Evolutionary conservation across 30 jellyfish, hydroid and myxozoan species (phyloP), one percentile per base, ranked within the genome.

Genomic region (Chrysaora quinquecirrha): DNA sequence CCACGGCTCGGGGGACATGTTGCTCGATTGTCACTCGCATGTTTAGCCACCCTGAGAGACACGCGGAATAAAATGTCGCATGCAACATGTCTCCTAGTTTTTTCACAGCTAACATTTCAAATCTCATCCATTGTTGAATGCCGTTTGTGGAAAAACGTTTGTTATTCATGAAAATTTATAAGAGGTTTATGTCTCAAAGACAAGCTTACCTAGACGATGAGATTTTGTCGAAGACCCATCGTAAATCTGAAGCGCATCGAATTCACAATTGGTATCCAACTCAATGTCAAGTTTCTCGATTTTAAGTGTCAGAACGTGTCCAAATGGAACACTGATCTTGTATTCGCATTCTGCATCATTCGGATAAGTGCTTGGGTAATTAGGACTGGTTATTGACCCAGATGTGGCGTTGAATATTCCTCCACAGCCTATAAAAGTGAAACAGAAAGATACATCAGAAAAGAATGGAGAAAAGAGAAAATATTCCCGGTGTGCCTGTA

Each of bases 351-450:
- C 48, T 0, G 88, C 95, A 23, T 73, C 30, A 66, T 84, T 84
- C 1, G 88, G 95, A 49, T 84, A 84, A 2, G 69, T 31, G 58
- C 95, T 87, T 2, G 95, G 95, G 66, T 74, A 50, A 29, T 84
- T 84, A 0, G 95, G 87, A 49, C 95, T 84, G 9, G 95, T 56
- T 14, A 84, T 56, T 20, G 80, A 24, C 1, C 95, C 95, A 1
- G 81, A 49, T 16, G 95, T 84, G 4, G 87, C 28, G 47, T 84
- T 84, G 63, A 56, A 84, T 16, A 35, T 48, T 16, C 95, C 95
- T 35, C 95, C 95, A 52, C 95, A 84, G 34, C 35, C 95, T 84
- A 49, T 10, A 52, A 52, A 52, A 16, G 24, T 3, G 25, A 3
- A 52, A 12, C 68, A 52, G 68, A 20, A 10, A 43, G 9, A 43